phyloP scores from a whole-genome alignment of 2,797 vertebrate genomes.

The Eidolon dupreanum region DNA sequence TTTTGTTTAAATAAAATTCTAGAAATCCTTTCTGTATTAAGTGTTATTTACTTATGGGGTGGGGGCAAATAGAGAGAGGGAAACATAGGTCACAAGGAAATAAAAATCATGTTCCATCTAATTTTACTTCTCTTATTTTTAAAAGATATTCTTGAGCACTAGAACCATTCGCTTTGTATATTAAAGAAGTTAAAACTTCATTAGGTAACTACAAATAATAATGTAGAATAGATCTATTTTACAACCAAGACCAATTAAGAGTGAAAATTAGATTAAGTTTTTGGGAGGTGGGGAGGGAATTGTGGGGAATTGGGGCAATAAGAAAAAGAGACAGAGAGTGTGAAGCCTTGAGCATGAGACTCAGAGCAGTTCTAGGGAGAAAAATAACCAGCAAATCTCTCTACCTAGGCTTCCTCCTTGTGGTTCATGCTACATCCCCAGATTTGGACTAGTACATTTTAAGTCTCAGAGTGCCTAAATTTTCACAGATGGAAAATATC shows the following conservation, averaged over 20 bases:
- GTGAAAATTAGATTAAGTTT: background rate
- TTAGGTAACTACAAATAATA: background rate
- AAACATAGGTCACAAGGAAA: background rate
- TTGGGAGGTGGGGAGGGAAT: background rate
- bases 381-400: background rate
- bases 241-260: background rate
- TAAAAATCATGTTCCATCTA: constrained; percentile 16
- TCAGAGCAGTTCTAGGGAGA: background rate
- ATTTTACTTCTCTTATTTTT: background rate
- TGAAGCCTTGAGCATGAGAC: background rate
- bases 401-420: background rate
- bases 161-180: constrained; percentile 15
- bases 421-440: background rate
- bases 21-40: background rate
- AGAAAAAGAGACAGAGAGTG: background rate
- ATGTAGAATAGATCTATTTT: background rate
- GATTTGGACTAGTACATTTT: background rate
- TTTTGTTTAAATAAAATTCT: constrained; percentile 40
- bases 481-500: background rate
- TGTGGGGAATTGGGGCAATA: background rate
- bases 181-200: background rate
- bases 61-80: background rate
- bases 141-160: background rate
- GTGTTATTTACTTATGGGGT: background rate
- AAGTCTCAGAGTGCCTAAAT: background rate